Percentiles rank a stretch among this genome's conserved stretches.
phyloP scores from a whole-genome alignment of 2,113 vertebrate genomes.

The Epinephelus fuscoguttatus region DNA sequence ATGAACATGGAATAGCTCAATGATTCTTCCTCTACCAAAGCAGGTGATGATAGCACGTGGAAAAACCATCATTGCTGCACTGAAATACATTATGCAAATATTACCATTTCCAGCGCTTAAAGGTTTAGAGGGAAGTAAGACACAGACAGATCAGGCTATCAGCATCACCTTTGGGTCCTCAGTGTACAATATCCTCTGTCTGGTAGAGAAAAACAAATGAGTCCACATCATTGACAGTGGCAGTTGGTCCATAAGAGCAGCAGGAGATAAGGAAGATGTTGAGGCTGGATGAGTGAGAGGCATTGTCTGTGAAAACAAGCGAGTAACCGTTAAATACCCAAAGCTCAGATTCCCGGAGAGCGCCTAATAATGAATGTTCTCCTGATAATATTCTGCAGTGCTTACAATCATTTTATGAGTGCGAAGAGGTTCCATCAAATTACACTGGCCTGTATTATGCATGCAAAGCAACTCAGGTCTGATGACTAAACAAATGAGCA shows the following conservation, averaged over 20 bases:
- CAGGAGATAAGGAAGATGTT: constrained; percentile 62
- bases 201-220: constrained; percentile 61
- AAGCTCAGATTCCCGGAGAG: constrained; percentile 47
- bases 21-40: neutral
- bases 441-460: constrained; percentile 47
- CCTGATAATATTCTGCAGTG: constrained; percentile 65
- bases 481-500: constrained; percentile 49
- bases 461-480: constrained; percentile 52
- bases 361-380: constrained; percentile 66
- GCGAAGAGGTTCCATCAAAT: constrained; percentile 57
- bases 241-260: constrained; percentile 45
- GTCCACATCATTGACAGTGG: constrained; percentile 44
- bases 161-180: constrained; percentile 34
- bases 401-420: constrained; percentile 60
- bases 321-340: constrained; percentile 57
- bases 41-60: constrained; percentile 19
- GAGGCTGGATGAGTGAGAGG: constrained; percentile 45
- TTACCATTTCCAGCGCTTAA: constrained; percentile 31
- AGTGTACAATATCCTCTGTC: constrained; percentile 43
- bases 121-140: constrained; percentile 3
- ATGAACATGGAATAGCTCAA: constrained; percentile 21
- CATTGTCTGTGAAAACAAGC: constrained; percentile 56
- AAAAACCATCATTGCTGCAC: neutral
- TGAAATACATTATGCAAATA: constrained; percentile 55
- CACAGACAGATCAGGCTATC: constrained; percentile 29